Base-by-base conservation (phyloP, 2,113 vertebrate species). In the Aepyceros melampus region DNA sequence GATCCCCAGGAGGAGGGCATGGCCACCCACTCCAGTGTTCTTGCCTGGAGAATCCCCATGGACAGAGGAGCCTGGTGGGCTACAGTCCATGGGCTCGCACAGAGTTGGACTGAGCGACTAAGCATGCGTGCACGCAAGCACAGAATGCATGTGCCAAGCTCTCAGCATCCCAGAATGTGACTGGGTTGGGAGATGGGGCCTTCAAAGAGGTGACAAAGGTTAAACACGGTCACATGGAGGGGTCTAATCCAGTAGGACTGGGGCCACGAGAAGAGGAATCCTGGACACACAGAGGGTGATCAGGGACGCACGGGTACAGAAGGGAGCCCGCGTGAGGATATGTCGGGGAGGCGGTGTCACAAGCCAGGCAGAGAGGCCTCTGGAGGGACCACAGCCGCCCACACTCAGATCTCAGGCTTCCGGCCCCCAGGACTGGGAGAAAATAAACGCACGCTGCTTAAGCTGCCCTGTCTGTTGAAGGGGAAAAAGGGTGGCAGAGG, bases 301-400 rank as follows among this genome's bases (percentile, higher is more conserved):
- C 76, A 64, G 33, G 89, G 16, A 36, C 0, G 11, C 33, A 6
- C 0, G 7, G 3, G 3, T 7, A 2, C 2, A 6, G 78, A 86
- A 56, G 36, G 45, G 19, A 3, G 2, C 14, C 21, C 45, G 27
- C 0, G 0, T 0, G 64, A 60, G 23, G 21, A 82, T 49, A 8
- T 2, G 3, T 55, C 1, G 6, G 3, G 29, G 23, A 49, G 33
- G 45, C 0, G 0, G 55, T 6, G 0, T 14, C 55, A 36, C 74
- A 36, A 25, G 6, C 8, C 2, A 33, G 45, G 29, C 29, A 60
- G 43, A 27, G 53, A 60, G 40, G 55, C 21, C 9, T 19, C 55
- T 0, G 4, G 4, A 56, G 33, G 43, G 11, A 2, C 40, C 55
- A n/a, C 21, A 56, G 71, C 55, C 3, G 21, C 74, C 74, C 6